phyloP scores from a whole-genome alignment of 2,113 vertebrate genomes.

The Syngnathus scovelli region DNA sequence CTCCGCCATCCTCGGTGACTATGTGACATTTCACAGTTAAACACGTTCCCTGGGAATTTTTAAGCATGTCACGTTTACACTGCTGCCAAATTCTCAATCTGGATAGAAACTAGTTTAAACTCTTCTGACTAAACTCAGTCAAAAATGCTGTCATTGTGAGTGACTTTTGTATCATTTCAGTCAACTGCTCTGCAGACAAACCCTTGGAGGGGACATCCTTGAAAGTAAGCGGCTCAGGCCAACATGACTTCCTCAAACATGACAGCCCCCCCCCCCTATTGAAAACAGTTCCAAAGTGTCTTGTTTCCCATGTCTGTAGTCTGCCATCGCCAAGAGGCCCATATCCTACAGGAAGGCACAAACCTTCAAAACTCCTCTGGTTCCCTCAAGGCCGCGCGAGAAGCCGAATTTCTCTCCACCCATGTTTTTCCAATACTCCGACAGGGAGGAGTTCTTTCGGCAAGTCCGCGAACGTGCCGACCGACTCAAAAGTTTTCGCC shows the following conservation, averaged over 20 bases:
- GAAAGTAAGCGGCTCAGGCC: constrained; percentile 22
- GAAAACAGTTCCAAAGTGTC: too few species aligned
- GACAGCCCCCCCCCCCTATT: too few species aligned
- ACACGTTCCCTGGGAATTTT: too few species aligned
- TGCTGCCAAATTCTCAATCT: too few species aligned
- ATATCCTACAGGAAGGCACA: constrained; percentile 47
- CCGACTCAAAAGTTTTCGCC: constrained; percentile 15
- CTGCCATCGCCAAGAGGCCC: neutral
- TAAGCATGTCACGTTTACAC: too few species aligned
- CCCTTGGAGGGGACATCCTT: neutral
- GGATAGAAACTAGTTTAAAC: too few species aligned
- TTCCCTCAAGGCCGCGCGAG: neutral
- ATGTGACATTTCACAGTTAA: neutral
- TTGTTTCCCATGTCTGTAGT: constrained; percentile 13
- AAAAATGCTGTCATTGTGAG: neutral
- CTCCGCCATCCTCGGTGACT: constrained; percentile 78
- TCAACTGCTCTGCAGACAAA: constrained; percentile 9
- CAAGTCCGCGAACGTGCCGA: constrained; percentile 28
- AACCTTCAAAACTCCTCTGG: constrained; percentile 45
- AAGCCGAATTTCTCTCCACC: neutral
- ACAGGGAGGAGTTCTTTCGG: constrained; percentile 43
- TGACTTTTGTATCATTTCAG: neutral
- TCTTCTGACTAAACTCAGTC: neutral
- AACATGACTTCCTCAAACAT: too few species aligned
- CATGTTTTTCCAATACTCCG: constrained; percentile 51